Base-by-base conservation (phyloP, 1,140 invertebrate genomes). In the Rhizoglyphus robini region DNA sequence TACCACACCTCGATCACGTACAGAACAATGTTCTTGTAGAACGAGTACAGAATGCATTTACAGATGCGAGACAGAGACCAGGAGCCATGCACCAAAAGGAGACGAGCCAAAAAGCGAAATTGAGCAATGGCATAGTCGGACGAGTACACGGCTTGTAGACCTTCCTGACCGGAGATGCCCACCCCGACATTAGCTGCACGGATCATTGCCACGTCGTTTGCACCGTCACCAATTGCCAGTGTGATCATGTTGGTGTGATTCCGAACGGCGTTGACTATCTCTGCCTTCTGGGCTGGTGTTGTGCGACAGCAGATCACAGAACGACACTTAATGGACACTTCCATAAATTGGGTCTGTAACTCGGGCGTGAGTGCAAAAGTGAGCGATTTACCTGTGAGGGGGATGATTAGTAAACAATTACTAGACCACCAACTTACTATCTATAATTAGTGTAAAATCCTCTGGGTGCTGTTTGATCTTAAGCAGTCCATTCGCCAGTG, bases 141-240 rank as follows among this genome's bases (percentile, higher is more conserved):
- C 32, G 95, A 93, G 77, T 92, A 96, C 0, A 94, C 90, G 34
- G 96, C 96, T 80, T 98, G 96, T 57, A 98, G 78, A 23, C 70
- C 70, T 79, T 99, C 96, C 25, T 91, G 85, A n/a, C 96, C 96
- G 34, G 91, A 96, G 72, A 99, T 99, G 60, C 96, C 96, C 68
- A 99, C 86, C 57, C 96, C 96, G 63, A 83, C 81, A 76, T 83
- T 78, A 32, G 82, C 82, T 48, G 81, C 77, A 74, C 97, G 94
- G 70, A 99, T 99, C 96, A 99, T 99, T 11, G 96, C 95, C 32
- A 99, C 96, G 79, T 99, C 96, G 78, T 99, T 99, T 51, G 96
- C 96, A 11, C 96, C 96, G 81, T 99, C 96, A 13, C 96, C 96
- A 72, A 99, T 96, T 1, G 96, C 95, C 69, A 99, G 78, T 31